Base-by-base conservation (phyloP, 2,888 invertebrate species). In the Tiliacea aurago region DNA sequence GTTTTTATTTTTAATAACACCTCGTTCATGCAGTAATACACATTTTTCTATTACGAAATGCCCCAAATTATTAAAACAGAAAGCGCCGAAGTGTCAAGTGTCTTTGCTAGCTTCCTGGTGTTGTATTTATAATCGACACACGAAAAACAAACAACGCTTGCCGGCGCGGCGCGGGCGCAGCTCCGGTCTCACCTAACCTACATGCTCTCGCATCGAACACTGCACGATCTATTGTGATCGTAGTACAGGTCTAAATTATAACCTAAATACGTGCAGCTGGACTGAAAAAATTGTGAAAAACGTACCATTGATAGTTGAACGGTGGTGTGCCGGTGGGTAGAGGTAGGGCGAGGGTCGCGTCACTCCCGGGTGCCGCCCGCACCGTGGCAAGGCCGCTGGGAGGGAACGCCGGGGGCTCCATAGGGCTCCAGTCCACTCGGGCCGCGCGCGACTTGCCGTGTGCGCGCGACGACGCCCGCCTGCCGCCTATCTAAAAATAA, bases 401-500 rank as follows among this genome's bases (percentile, higher is more conserved):
- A 86, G 90, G 89, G 90, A 95, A 95, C 88, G 90, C 90, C 85
- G 94, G 95, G 92, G 95, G 94, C 93, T 94, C 94, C 95, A 95
- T 95, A 91, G 92, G 93, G 91, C 94, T 94, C 93, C 94, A 92
- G 91, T 93, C 94, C 92, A 91, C 92, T 93, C 94, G 90, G 91
- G 89, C 91, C 95, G 95, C 95, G 95, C 94, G 95, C 95, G 94
- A 88, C 89, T 88, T 87, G 90, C 91, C 93, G 95, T 95, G 94
- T 94, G 95, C 94, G 93, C 90, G 87, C 89, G 86, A 87, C 87
- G 89, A 89, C 90, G 90, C 91, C 91, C 93, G 92, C 89, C 90
- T 91, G 94, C 94, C 95, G 93, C 93, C 95, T 95, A 94, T 94
- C 96, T 96, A 96, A 94, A 95, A 96, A 96, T 96, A 96, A 93